Evolutionary conservation across 35 echinoderm and acorn worm genomes (phyloP).

Genomic region (Heliocidaris tuberculata): DNA sequence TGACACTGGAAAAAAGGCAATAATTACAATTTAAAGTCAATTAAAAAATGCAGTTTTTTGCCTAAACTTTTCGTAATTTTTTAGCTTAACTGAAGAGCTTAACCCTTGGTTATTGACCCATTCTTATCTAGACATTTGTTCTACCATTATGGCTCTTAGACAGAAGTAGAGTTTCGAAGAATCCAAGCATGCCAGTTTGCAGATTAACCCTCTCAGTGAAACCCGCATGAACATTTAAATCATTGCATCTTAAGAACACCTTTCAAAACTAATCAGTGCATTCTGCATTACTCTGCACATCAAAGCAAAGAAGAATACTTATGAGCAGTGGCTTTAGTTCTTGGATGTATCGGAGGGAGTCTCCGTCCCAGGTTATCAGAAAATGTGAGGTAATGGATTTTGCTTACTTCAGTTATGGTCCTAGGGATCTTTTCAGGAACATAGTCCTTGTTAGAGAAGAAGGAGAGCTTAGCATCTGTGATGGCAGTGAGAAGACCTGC

Average conservation of each 20-base stretch:
- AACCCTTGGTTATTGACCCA: no score
- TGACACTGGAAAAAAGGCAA: no score
- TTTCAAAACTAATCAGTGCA: neutral
- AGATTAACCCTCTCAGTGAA: neutral
- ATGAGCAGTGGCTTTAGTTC: neutral
- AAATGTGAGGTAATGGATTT: neutral
- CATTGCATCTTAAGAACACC: no score
- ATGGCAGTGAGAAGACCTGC: slow-evolving; percentile 75
- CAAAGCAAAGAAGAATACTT: neutral
- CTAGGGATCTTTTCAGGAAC: slow-evolving; percentile 61
- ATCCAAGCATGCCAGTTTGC: neutral
- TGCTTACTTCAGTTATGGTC: slow-evolving; percentile 69
- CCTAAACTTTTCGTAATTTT: no score
- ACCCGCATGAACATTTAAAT: no score
- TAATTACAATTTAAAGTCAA: no score
- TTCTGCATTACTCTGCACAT: no score
- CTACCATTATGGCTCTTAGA: neutral
- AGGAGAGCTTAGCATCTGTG: slow-evolving; percentile 75
- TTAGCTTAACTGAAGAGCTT: no score
- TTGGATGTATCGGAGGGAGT: neutral
- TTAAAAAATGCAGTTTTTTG: no score
- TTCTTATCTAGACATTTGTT: neutral
- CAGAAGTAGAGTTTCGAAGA: neutral
- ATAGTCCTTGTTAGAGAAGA: slow-evolving; percentile 72
- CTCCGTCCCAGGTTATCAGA: neutral